phyloP scores from a whole-genome alignment of 2,113 vertebrate species.

The Hylia prasina region DNA sequence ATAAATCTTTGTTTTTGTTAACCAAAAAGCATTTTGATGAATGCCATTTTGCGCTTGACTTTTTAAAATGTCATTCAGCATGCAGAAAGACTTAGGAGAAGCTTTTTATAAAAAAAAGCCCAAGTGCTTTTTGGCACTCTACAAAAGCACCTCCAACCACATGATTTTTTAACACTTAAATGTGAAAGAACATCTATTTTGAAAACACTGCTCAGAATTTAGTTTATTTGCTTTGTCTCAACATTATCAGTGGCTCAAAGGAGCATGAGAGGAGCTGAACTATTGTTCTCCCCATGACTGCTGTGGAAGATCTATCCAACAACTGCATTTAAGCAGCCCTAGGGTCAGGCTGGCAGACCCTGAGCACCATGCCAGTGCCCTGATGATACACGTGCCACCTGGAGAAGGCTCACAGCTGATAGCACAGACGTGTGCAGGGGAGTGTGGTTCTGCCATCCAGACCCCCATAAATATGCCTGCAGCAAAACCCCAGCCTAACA shows the following conservation, averaged over 20 bases:
- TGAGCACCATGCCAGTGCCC: not conserved
- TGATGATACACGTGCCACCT: rapidly evolving
- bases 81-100: not conserved
- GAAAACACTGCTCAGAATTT: not conserved
- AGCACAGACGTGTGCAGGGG: not conserved
- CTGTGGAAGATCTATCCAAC: rapidly evolving
- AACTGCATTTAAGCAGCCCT: not conserved
- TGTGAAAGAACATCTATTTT: not conserved
- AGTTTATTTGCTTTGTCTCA: not conserved
- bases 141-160: not conserved
- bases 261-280: not conserved
- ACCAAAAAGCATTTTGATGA: not conserved
- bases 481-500: not conserved
- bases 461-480: not conserved
- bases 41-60: not conserved
- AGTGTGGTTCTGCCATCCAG: not conserved
- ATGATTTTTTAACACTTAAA: not conserved
- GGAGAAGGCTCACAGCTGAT: not conserved
- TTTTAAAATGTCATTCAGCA: not conserved
- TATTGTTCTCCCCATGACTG: not conserved
- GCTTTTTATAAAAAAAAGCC: not conserved
- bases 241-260: not conserved
- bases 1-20: not conserved
- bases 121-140: not conserved
- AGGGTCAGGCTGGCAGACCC: not conserved